Percentiles rank a stretch among this genome's conserved stretches.
Evolutionary conservation across 2,113 vertebrate species (phyloP).

Genomic region (Grallaria varia): DNA sequence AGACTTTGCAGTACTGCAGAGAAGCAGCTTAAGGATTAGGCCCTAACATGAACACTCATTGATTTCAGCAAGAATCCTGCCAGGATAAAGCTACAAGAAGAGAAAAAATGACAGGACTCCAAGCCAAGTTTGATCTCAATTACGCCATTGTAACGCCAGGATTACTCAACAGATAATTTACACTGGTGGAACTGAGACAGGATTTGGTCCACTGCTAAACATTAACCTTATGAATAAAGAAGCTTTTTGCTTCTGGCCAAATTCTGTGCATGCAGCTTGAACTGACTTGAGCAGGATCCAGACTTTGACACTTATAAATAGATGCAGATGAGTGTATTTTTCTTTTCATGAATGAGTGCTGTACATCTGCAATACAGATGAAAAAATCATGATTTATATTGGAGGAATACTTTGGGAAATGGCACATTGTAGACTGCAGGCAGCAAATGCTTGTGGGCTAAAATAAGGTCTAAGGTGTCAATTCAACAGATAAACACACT

Average conservation of each 20-base stretch:
- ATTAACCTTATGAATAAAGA: constrained; percentile 36
- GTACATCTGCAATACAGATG: constrained; percentile 10
- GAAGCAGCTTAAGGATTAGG: constrained; percentile 3
- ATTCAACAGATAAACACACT: not conserved
- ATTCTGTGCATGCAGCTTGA: constrained; percentile 11
- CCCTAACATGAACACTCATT: not conserved
- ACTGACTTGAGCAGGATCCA: constrained; percentile 11
- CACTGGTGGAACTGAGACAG: not conserved
- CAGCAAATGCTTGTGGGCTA: not conserved
- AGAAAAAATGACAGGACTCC: not conserved
- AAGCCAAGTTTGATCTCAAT: constrained; percentile 5
- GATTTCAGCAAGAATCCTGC: not conserved
- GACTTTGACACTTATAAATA: constrained; percentile 32
- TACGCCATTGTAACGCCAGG: not conserved
- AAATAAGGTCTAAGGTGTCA: not conserved
- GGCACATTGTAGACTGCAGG: not conserved
- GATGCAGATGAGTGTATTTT: constrained; percentile 20
- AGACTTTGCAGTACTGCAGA: not conserved
- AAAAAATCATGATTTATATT: not conserved
- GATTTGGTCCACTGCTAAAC: constrained; percentile 37
- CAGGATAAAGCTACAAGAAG: not conserved
- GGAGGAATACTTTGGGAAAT: not conserved
- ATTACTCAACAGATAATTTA: constrained; percentile 42
- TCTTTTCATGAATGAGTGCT: constrained; percentile 32
- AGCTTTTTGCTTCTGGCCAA: constrained; percentile 31